Base-by-base conservation (phyloP, 2,113 vertebrate genomes). In the Prunella fulvescens region DNA sequence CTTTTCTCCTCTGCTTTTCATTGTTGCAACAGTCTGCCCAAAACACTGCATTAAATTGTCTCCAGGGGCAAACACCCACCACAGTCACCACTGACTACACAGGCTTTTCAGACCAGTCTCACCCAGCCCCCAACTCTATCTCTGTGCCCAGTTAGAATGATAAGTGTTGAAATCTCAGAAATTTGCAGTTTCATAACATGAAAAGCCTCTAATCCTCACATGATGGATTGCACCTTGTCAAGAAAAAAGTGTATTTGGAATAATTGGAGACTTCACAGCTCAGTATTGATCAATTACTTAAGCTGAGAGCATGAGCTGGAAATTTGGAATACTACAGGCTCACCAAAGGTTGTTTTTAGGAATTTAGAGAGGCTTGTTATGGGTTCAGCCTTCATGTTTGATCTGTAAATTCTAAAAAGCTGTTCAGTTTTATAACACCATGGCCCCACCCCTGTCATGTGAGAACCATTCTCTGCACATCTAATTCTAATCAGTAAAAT, bases 351-450 rank as follows among this genome's bases (percentile, higher is more conserved):
- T 54, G 62, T 4, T 67, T 77, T 86, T 25, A 73, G 76, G 37
- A 93, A 74, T 86, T 93, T 45, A 18, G 67, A 93, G 87, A 56
- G 71, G 44, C 9, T 84, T 57, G 35, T 67, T 88, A 35, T 8
- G 40, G 65, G 87, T 84, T 93, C 95, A 94, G 64, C 64, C 29
- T 48, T 78, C 29, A 5, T 45, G 53, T 93, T 92, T 91, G 70
- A 90, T 84, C 69, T 54, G 65, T 48, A 86, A 90, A 93, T 29
- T 65, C 45, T 94, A 11, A 90, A 93, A 94, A 92, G 90, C 92
- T 94, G 76, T 56, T 94, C 64, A 81, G 71, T 60, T 92, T 83
- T 70, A 47, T 86, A 81, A 81, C 47, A 56, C 57, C 37, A 25
- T 10, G 26, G 20, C 66, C 17, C 65, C 72, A 69, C 76, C 77